phyloP scores from a whole-genome alignment of 2,113 vertebrate species.

The Neogobius melanostomus region DNA sequence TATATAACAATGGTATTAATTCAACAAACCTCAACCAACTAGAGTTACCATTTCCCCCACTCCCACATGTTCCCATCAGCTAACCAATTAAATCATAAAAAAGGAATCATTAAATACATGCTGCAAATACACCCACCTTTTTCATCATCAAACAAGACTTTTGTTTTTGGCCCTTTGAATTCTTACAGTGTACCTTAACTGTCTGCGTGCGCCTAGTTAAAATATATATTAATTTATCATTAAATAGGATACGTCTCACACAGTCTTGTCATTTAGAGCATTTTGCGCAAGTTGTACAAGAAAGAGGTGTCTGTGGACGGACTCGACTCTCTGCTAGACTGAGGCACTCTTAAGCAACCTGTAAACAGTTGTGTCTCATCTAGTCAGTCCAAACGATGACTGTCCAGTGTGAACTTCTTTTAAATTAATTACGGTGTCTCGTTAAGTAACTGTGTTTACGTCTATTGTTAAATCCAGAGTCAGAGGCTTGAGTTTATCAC shows the following conservation, averaged over 20 bases:
- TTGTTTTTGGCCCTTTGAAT: slow-evolving; percentile 36
- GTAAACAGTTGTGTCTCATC: slow-evolving; percentile 81
- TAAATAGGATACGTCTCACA: slow-evolving; percentile 82
- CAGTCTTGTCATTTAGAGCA: slow-evolving; percentile 82
- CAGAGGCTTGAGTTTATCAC: slow-evolving; percentile 76
- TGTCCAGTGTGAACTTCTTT: slow-evolving; percentile 72
- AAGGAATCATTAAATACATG: slow-evolving; percentile 82
- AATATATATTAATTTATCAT: slow-evolving; percentile 79
- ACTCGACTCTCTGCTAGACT: slow-evolving; percentile 61
- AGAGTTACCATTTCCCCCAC: slow-evolving; percentile 22
- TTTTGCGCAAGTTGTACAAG: slow-evolving; percentile 80
- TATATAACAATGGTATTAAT: slow-evolving; percentile 68
- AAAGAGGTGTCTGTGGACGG: slow-evolving; percentile 72
- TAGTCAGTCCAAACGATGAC: slow-evolving; percentile 77
- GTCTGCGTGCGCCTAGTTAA: slow-evolving; percentile 73
- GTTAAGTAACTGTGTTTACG: slow-evolving; percentile 19
- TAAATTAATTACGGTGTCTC: slow-evolving; percentile 17
- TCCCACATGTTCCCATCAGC: slow-evolving; percentile 21
- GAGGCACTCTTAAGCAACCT: slow-evolving; percentile 77
- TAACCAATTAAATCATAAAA: slow-evolving; percentile 62
- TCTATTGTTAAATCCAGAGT: slow-evolving; percentile 62
- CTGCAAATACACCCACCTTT: slow-evolving; percentile 73
- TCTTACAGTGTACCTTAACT: slow-evolving; percentile 62
- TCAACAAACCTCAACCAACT: slow-evolving; percentile 33
- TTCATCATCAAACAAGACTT: slow-evolving; percentile 46